Evolutionary conservation across 2,888 invertebrate species (phyloP).

Genomic region (Chymomyza procnemis): DNA sequence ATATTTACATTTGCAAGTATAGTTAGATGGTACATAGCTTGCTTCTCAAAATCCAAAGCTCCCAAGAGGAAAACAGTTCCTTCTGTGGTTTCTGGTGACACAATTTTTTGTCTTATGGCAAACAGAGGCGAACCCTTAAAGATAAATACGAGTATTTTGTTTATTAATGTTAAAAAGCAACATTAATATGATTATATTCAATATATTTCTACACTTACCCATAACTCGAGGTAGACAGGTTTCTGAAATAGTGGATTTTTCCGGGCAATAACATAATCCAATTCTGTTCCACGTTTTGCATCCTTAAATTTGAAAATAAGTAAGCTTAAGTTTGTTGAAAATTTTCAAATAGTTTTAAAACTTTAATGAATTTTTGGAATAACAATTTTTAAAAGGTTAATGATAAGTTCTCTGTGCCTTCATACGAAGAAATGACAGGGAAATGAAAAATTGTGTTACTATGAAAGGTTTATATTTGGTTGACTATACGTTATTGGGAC

Average conservation of each 20-base stretch:
- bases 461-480: too few species aligned
- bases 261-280: constrained; percentile 89
- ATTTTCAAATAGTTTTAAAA: constrained; percentile 12
- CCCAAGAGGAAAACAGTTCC: constrained; percentile 88
- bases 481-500: too few species aligned
- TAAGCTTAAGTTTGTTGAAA: not conserved
- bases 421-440: too few species aligned
- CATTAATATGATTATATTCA: not conserved
- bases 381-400: too few species aligned
- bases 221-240: constrained; percentile 89
- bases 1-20: constrained; percentile 90
- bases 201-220: constrained; percentile 80
- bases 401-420: too few species aligned
- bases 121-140: constrained; percentile 86
- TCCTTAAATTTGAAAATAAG: constrained; percentile 71
- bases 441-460: too few species aligned
- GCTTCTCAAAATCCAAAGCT: constrained; percentile 91
- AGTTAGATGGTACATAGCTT: constrained; percentile 92
- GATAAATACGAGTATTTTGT: not conserved
- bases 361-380: too few species aligned
- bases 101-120: constrained; percentile 87
- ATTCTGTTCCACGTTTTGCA: constrained; percentile 87
- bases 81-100: constrained; percentile 87
- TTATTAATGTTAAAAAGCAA: not conserved
- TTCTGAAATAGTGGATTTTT: constrained; percentile 88